These are phyloP conservation scores for Siniperca chuatsi DNA, from an alignment of 2,113 vertebrate genomes.

Conservation along the genomic window DNA sequence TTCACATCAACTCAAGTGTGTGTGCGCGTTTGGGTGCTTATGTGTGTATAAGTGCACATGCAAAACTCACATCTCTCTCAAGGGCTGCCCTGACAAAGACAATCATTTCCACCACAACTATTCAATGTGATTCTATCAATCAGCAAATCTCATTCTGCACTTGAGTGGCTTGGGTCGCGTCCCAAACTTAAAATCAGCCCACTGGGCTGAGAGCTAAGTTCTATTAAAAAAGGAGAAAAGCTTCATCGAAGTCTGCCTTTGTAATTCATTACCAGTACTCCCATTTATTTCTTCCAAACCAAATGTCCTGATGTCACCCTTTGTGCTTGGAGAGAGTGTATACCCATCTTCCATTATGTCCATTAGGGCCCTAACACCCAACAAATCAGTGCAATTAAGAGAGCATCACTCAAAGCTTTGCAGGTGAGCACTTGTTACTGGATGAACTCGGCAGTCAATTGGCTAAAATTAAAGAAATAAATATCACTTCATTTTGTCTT, in stretches of 20 bases:
- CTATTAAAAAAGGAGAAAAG: constrained; percentile 43
- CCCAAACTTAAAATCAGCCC: constrained; percentile 55
- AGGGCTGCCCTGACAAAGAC: constrained; percentile 41
- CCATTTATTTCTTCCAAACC: constrained; percentile 30
- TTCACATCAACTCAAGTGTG: constrained; percentile 25
- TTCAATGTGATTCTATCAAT: constrained; percentile 43
- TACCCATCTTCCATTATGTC: constrained; percentile 61
- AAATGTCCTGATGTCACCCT: constrained; percentile 36
- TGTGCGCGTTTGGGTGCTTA: neutral
- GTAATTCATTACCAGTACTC: constrained; percentile 59
- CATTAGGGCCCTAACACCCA: constrained; percentile 65
- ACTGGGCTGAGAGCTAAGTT: constrained; percentile 51
- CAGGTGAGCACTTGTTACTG: constrained; percentile 77
- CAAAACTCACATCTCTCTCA: constrained; percentile 20
- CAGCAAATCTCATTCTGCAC: constrained; percentile 26
- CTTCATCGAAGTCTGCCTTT: constrained; percentile 46
- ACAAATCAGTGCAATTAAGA: constrained; percentile 75
- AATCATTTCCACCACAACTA: constrained; percentile 51
- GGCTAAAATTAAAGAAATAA: constrained; percentile 62
- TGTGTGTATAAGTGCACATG: neutral
- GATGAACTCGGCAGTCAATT: constrained; percentile 59
- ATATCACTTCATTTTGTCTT: constrained; percentile 57
- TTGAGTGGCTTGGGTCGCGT: constrained; percentile 52
- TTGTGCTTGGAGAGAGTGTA: constrained; percentile 38
- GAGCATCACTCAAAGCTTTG: constrained; percentile 55